Conservation (phyloP, 2,113 vertebrate species). For the Callipepla squamata region DNA sequence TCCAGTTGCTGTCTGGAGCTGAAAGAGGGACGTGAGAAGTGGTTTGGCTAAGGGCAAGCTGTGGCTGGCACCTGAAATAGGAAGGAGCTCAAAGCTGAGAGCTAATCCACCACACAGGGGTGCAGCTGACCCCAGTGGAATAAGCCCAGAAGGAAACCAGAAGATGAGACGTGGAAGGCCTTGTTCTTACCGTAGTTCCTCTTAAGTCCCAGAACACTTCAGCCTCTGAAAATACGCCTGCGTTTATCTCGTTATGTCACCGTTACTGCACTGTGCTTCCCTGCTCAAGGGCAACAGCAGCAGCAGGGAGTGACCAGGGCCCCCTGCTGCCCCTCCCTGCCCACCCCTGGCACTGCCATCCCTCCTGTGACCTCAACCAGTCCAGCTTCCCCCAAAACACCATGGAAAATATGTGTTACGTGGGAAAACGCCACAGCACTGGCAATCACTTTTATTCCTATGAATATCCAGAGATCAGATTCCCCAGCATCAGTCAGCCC, state of each 20-base stretch:
- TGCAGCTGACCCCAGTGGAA: background rate
- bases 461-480: background rate
- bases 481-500: background rate
- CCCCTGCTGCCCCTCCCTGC: background rate
- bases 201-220: background rate
- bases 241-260: too few species aligned
- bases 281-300: background rate
- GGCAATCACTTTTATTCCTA: slow-evolving; percentile 35
- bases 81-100: background rate
- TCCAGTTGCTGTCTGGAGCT: background rate
- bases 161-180: background rate
- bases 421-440: background rate
- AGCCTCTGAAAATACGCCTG: background rate
- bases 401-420: background rate
- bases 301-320: background rate
- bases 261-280: too few species aligned
- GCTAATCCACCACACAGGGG: background rate
- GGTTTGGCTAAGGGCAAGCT: background rate
- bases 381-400: background rate
- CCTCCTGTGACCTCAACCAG: background rate
- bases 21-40: background rate
- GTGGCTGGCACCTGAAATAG: too few species aligned
- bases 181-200: background rate
- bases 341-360: background rate
- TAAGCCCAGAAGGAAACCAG: background rate